These are phyloP conservation scores for Sorex fumeus DNA, from an alignment of 2,113 vertebrate species.

Conservation along the genomic window DNA sequence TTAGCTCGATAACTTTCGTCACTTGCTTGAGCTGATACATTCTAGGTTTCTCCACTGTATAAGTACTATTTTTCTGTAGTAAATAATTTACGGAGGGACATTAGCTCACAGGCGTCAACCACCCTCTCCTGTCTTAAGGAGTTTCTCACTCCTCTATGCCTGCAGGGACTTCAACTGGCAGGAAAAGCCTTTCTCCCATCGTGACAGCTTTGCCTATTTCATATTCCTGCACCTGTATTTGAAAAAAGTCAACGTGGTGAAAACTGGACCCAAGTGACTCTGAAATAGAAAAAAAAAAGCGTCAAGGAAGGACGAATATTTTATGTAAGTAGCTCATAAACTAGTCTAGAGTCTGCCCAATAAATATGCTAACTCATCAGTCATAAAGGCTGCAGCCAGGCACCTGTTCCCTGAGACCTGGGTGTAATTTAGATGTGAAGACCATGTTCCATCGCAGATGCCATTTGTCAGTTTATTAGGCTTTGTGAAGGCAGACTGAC, in stretches of 20 bases:
- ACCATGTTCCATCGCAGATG: background rate
- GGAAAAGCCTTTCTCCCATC: background rate
- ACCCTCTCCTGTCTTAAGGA: background rate
- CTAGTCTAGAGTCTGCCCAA: background rate
- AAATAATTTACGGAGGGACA: background rate
- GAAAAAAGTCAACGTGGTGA: background rate
- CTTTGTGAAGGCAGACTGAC: background rate
- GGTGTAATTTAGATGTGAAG: background rate
- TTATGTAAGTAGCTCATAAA: background rate
- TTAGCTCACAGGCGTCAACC: background rate
- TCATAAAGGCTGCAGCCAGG: background rate
- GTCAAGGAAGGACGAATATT: background rate
- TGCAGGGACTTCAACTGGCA: background rate
- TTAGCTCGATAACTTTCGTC: background rate
- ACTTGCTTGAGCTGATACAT: background rate
- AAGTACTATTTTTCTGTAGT: background rate
- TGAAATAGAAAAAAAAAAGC: background rate
- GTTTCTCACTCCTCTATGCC: slow-evolving; percentile 11
- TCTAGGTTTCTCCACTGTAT: background rate
- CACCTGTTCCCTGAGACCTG: background rate
- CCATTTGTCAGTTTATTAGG: background rate
- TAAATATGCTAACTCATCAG: background rate
- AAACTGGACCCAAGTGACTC: background rate
- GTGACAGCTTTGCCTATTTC: background rate
- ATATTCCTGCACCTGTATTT: background rate